phyloP scores from a whole-genome alignment of 2,113 vertebrate species.

The Mola mola region DNA sequence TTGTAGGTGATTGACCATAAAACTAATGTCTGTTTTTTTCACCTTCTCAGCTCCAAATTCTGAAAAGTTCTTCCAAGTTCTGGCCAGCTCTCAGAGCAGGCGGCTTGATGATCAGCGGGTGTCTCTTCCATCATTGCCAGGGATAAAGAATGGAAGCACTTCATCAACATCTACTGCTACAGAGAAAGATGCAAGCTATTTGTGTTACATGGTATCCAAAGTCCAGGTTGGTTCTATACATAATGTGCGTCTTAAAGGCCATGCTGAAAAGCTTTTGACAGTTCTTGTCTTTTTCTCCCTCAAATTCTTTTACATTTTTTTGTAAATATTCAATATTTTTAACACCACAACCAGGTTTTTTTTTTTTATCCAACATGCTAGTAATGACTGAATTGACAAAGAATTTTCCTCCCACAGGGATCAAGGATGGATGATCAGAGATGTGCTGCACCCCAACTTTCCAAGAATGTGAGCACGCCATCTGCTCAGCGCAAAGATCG shows the following conservation, averaged over 20 bases:
- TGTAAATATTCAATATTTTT: not conserved
- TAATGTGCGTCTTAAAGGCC: not conserved
- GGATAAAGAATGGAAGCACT: slow-evolving; percentile 78
- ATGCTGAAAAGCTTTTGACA: not conserved
- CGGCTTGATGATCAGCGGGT: slow-evolving; percentile 87
- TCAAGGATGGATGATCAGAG: slow-evolving; percentile 77
- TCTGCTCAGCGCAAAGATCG: slow-evolving; percentile 31
- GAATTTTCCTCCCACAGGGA: slow-evolving; percentile 57
- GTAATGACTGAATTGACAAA: not conserved
- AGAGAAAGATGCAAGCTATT: slow-evolving; percentile 62
- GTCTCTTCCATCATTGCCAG: slow-evolving; percentile 78
- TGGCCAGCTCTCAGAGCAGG: slow-evolving; percentile 82
- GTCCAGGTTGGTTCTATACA: slow-evolving; percentile 58
- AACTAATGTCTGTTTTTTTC: not conserved
- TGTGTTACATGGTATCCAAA: slow-evolving; percentile 76
- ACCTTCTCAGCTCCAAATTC: slow-evolving; percentile 69
- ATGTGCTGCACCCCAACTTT: slow-evolving; percentile 62
- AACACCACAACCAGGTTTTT: not conserved
- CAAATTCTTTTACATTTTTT: not conserved
- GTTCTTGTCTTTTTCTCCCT: not conserved
- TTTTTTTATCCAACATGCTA: not conserved
- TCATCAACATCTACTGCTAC: slow-evolving; percentile 52
- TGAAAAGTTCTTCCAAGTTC: slow-evolving; percentile 83
- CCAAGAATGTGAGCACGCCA: slow-evolving; percentile 38
- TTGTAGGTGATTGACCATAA: not conserved